Base-by-base conservation (phyloP, 2,888 invertebrate genomes). In the Tricholauxania praeusta region DNA sequence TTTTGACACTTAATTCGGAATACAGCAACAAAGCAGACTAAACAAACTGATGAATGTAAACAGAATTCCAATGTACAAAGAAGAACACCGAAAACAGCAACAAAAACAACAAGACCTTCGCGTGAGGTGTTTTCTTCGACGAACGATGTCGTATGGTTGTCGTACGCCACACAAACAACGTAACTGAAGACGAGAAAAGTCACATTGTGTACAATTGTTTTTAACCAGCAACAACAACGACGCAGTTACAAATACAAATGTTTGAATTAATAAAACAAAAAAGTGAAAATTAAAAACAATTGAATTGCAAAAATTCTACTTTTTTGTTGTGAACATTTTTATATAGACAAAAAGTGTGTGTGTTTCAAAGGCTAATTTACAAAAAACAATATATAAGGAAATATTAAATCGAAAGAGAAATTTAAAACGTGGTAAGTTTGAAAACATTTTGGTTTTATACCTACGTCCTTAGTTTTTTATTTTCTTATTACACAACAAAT, bases 121-220 rank as follows among this genome's bases (percentile, higher is more conserved):
- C 64, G 51, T 48, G 51, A 64, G 49, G 51, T 64, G 49, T 64
- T 64, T 64, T 64, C 64, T 64, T 64, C 63, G 53, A 17, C 53
- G 53, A 53, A 52, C 10, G n/a, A 15, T 53, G 53, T 53, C 53
- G 53, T 53, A n/a, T 53, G 53, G 4, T 53, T 19, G 53, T 19
- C 53, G 8, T 17, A 17, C 53, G 53, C 6, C 53, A 17, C 53
- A 53, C n/a, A 53, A n/a, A 53, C n/a, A 53, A 17, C 53, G 22
- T 3, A 22, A 22, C 28, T n/a, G 7, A 19, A n/a, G 19, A 22
- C 55, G n/a, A 55, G 55, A 55, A 22, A 55, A 55, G 55, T 55
- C 55, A 55, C 55, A 55, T 55, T 28, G 28, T 55, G 55, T 4
- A 55, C 55, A 22, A 19, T 55, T 55, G 55, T 15, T 12, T n/a